Base-by-base conservation (phyloP, 2,797 vertebrate species). In the Linurgus olivaceus region DNA sequence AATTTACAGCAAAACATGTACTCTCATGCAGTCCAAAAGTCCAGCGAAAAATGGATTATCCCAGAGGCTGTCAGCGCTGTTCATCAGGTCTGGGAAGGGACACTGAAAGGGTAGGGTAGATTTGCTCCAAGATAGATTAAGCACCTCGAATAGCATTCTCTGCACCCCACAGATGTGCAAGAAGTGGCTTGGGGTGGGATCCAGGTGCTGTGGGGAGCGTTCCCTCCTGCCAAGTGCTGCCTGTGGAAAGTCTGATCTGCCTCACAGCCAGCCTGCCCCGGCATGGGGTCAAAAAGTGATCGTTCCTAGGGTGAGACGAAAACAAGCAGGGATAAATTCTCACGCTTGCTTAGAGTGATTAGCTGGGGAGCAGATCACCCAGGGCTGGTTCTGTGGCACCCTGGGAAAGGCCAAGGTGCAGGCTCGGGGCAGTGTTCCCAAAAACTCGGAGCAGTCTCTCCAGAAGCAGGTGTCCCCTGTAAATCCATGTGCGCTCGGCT, bases 141-240 rank as follows among this genome's bases (percentile, higher is more conserved):
- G 62, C 24, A 13, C 24, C 45, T 82, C 2, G 1, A 52, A 10
- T 5, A 47, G 61, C 23, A 2, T 40, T 73, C 8, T 63, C 31
- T 7, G 38, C 33, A 23, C 8, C 54, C 40, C 3, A 0, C 20
- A 65, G 38, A 11, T 0, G 0, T 48, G 73, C 26, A 58, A 52
- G 62, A 44, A 47, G n/a, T 4, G 33, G 26, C 33, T 12, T 4
- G 1, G 63, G 37, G 2, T 58, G 79, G 47, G 75, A 47, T n/a
- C 6, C 21, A 50, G 77, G 70, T 33, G 5, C 23, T 0, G 3
- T 8, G 10, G 54, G 7, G 48, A 67, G 57, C 0, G 0, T 59
- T 88, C 83, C 31, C 31, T 23, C 10, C 61, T 88, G 79, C 65
- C 86, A 63, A 28, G 24, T 58, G 11, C 65, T 29, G 40, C 51